A percentile compares a stretch with the other conserved stretches of the same genome.
Conservation (phyloP, 2,888 invertebrate genomes). For the Adela reaumurella region DNA sequence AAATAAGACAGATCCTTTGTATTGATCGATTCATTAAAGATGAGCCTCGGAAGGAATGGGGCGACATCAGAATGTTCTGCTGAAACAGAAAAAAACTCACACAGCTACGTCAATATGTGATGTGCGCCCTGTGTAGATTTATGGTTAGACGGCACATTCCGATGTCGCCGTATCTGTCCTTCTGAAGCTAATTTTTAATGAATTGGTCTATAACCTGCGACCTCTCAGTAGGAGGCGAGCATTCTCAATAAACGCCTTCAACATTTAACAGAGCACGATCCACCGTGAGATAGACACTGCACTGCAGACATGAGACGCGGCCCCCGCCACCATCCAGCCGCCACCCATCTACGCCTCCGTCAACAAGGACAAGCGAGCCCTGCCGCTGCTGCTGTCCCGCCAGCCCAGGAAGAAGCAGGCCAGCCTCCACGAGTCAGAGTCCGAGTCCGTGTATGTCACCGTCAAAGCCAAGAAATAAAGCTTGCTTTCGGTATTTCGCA, state of each 20-base stretch:
- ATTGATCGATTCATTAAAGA: too few species aligned
- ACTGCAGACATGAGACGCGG: slow-evolving; percentile 66
- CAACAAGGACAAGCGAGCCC: slow-evolving; percentile 10
- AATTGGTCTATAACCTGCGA: too few species aligned
- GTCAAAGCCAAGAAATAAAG: slow-evolving; percentile 40
- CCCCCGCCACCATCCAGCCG: slow-evolving; percentile 11
- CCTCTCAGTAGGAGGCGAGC: too few species aligned
- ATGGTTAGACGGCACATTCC: too few species aligned
- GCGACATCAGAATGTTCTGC: too few species aligned
- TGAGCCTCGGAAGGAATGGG: too few species aligned
- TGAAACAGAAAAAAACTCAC: too few species aligned
- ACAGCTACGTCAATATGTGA: too few species aligned
- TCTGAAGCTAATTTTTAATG: too few species aligned
- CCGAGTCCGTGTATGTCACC: slow-evolving; percentile 35
- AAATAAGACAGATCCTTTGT: too few species aligned
- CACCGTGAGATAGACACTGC: slow-evolving; percentile 83
- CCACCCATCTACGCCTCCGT: slow-evolving; percentile 13
- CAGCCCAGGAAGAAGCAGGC: slow-evolving; percentile 9
- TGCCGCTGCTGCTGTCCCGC: slow-evolving; percentile 20
- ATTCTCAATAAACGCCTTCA: not conserved
- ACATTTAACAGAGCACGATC: slow-evolving; percentile 54
- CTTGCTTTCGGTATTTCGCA: slow-evolving; percentile 48
- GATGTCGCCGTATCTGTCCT: too few species aligned
- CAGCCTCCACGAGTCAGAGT: slow-evolving; percentile 16
- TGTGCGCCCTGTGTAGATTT: too few species aligned